Conservation (phyloP, 2,797 vertebrate genomes). For the Siniperca scherzeri region DNA sequence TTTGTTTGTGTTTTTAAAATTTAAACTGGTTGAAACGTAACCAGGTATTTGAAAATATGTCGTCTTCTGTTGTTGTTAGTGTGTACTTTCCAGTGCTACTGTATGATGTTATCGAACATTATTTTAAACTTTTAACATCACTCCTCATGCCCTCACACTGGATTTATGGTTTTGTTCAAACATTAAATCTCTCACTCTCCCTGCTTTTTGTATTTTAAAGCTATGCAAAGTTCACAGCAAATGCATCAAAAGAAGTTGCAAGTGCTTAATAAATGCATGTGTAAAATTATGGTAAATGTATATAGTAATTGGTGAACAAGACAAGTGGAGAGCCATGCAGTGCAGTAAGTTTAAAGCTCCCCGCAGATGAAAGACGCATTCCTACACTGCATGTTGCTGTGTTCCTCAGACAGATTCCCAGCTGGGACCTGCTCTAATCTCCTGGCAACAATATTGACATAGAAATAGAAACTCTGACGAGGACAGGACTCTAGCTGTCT, state of each 20-base stretch:
- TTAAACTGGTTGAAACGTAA: not conserved
- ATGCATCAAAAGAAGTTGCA: slow-evolving; percentile 8
- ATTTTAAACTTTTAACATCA: not conserved
- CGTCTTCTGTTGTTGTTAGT: not conserved
- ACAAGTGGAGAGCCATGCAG: slow-evolving; percentile 62
- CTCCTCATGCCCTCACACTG: not conserved
- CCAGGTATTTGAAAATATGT: not conserved
- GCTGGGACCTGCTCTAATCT: slow-evolving; percentile 85
- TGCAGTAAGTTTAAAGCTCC: slow-evolving; percentile 72
- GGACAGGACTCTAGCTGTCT: slow-evolving; percentile 72
- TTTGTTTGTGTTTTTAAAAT: not conserved
- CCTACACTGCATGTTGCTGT: slow-evolving; percentile 83
- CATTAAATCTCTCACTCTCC: not conserved
- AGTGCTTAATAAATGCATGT: not conserved
- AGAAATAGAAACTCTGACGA: slow-evolving; percentile 82
- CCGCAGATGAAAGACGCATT: slow-evolving; percentile 84
- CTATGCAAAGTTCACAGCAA: not conserved
- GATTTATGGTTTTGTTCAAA: not conserved
- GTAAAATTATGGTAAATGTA: slow-evolving; percentile 27
- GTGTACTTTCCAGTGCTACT: not conserved
- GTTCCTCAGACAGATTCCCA: slow-evolving; percentile 82
- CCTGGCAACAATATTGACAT: slow-evolving; percentile 85
- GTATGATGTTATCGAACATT: not conserved
- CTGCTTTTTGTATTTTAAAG: not conserved
- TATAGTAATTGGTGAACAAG: slow-evolving; percentile 46